phyloP scores from a whole-genome alignment of 1,140 invertebrate genomes.

The Diabrotica undecimpunctata region DNA sequence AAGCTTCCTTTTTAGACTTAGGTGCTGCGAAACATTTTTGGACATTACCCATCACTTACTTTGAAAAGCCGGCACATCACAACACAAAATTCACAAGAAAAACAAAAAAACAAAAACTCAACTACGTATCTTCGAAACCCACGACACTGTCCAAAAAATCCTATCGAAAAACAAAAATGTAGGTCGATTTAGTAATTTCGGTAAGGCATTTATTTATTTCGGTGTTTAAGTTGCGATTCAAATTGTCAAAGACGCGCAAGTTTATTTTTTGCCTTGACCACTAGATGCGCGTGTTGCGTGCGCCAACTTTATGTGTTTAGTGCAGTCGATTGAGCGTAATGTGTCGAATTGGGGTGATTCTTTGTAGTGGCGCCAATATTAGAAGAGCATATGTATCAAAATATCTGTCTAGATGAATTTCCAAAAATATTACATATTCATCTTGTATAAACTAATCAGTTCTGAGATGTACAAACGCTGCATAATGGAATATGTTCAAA shows the following conservation, averaged over 20 bases:
- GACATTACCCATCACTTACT: slow-evolving; percentile 39
- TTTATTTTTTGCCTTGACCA: slow-evolving; percentile 18
- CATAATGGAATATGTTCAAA: too few species aligned
- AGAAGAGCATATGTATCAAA: too few species aligned
- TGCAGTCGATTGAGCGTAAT: slow-evolving; percentile 7
- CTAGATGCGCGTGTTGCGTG: slow-evolving; percentile 7
- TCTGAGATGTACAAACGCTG: too few species aligned
- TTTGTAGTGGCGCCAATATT: too few species aligned
- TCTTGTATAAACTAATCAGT: too few species aligned
- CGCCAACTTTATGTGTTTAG: slow-evolving; percentile 8
- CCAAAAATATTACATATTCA: too few species aligned
- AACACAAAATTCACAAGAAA: slow-evolving; percentile 14
- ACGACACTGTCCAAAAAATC: neutral
- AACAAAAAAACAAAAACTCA: neutral
- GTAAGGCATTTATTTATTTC: slow-evolving; percentile 24
- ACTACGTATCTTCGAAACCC: neutral
- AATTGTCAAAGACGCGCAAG: slow-evolving; percentile 22
- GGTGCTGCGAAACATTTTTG: slow-evolving; percentile 39
- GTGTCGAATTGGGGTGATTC: too few species aligned
- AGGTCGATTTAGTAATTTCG: slow-evolving; percentile 18
- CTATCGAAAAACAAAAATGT: neutral
- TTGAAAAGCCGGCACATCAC: slow-evolving; percentile 29
- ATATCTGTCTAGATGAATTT: too few species aligned
- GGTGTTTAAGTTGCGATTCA: slow-evolving; percentile 20
- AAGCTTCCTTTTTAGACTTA: slow-evolving; percentile 27